Evolutionary conservation across 2,888 invertebrate species (phyloP).

Genomic region (Caenorhabditis japonica): DNA sequence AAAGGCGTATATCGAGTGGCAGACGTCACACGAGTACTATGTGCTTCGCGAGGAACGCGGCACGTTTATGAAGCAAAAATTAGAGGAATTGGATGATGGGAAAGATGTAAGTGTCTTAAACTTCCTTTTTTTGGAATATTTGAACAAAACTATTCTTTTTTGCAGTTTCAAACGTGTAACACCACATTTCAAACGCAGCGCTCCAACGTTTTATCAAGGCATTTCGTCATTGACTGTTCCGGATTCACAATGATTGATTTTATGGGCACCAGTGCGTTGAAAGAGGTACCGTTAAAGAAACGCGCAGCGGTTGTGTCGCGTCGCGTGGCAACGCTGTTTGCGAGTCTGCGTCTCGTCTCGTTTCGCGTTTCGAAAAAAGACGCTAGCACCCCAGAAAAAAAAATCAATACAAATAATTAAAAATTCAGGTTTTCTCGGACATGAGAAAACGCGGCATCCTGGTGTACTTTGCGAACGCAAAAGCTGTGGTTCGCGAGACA

Average conservation of each 20-base stretch:
- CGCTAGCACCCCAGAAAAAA: too few relatives aligned
- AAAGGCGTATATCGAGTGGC: conserved; percentile 62
- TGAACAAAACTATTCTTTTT: background rate
- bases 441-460: conserved; percentile 67
- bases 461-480: conserved; percentile 76
- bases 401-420: too few relatives aligned
- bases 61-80: conserved; percentile 17
- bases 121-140: background rate
- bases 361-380: too few relatives aligned
- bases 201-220: conserved; percentile 57
- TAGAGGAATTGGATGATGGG: conserved; percentile 29
- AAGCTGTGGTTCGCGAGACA: conserved; percentile 75
- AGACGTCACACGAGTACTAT: conserved; percentile 64
- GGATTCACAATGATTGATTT: conserved; percentile 77
- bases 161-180: conserved; percentile 20
- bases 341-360: too few relatives aligned
- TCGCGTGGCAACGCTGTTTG: too few relatives aligned
- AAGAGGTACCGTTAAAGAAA: conserved; percentile 71
- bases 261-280: conserved; percentile 76
- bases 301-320: too few relatives aligned
- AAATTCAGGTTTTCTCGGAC: conserved; percentile 65
- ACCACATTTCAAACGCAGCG: conserved; percentile 12
- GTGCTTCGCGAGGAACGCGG: conserved; percentile 57
- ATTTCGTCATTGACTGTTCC: conserved; percentile 76
- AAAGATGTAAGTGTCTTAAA: background rate